A percentile compares a stretch with the other conserved stretches of the same genome.
These are phyloP conservation scores for Capricornis sumatraensis DNA, from an alignment of 2,113 vertebrate species.

Conservation along the genomic window DNA sequence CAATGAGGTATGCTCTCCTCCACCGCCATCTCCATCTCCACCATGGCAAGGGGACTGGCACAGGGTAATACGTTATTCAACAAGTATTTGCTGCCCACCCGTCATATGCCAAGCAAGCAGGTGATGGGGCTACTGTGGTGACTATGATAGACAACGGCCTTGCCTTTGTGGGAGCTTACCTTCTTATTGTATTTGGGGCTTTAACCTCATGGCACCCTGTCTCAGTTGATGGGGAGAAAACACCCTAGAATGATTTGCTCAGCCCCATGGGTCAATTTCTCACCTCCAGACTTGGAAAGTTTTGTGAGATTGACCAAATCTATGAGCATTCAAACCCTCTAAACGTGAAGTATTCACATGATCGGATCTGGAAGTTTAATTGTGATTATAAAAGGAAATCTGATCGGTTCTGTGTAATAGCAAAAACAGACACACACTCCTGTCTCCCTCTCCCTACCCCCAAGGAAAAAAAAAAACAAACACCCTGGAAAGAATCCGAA, in stretches of 20 bases:
- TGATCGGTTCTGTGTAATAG: slow-evolving; percentile 67
- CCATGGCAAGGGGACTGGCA: not conserved
- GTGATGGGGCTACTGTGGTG: not conserved
- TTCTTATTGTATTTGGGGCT: not conserved
- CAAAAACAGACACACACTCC: slow-evolving; percentile 68
- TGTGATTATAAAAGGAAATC: slow-evolving; percentile 73
- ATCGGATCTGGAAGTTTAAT: slow-evolving; percentile 58
- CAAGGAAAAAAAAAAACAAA: slow-evolving; percentile 33
- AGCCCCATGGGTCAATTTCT: not conserved
- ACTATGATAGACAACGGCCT: not conserved
- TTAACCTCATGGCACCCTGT: not conserved
- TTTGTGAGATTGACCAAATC: slow-evolving; percentile 24
- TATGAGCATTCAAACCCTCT: not conserved
- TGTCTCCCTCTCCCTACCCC: slow-evolving; percentile 36
- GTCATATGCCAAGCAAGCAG: not conserved
- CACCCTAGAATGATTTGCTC: not conserved
- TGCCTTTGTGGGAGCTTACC: not conserved
- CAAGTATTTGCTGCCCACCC: not conserved
- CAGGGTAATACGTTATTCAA: not conserved
- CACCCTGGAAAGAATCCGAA: slow-evolving; percentile 71
- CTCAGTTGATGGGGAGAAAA: not conserved
- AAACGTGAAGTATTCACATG: slow-evolving; percentile 6
- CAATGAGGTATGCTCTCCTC: not conserved
- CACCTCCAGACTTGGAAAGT: not conserved
- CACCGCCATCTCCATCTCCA: too few species aligned